Evolutionary conservation across 2,888 invertebrate species (phyloP).

Genomic region (Zootermopsis nevadensis): DNA sequence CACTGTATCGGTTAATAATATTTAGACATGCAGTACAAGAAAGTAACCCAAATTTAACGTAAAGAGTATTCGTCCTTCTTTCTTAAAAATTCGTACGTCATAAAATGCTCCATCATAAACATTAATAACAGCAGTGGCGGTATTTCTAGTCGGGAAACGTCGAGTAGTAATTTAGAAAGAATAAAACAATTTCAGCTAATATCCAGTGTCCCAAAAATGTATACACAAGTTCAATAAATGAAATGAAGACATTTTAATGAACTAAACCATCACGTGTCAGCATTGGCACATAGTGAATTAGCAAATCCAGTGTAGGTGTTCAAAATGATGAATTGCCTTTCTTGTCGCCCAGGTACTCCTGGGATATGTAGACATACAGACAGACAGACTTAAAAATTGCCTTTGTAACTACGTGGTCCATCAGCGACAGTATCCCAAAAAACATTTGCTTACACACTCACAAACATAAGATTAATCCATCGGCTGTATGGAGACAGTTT

Average conservation of each 20-base stretch:
- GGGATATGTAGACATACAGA: too few species aligned
- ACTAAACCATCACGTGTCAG: too few species aligned
- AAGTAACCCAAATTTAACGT: neutral
- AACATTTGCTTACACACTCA: neutral
- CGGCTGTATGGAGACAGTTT: too few species aligned
- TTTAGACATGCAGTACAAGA: neutral
- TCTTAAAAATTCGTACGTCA: neutral
- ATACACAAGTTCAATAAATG: too few species aligned
- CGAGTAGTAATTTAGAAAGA: neutral
- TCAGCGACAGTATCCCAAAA: neutral
- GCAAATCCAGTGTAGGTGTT: neutral
- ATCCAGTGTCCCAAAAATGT: too few species aligned
- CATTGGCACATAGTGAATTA: too few species aligned
- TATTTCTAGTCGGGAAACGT: neutral
- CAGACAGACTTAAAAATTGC: neutral
- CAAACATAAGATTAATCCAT: neutral
- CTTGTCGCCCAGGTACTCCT: neutral
- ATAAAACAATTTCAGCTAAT: neutral
- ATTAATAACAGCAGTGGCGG: neutral
- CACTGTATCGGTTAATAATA: neutral
- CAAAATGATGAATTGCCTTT: neutral
- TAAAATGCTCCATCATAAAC: neutral
- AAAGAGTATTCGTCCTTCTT: neutral
- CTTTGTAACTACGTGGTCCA: neutral
- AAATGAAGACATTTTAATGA: too few species aligned